phyloP scores from a whole-genome alignment of 1,140 invertebrate species.

The Tetragonula clypearis region DNA sequence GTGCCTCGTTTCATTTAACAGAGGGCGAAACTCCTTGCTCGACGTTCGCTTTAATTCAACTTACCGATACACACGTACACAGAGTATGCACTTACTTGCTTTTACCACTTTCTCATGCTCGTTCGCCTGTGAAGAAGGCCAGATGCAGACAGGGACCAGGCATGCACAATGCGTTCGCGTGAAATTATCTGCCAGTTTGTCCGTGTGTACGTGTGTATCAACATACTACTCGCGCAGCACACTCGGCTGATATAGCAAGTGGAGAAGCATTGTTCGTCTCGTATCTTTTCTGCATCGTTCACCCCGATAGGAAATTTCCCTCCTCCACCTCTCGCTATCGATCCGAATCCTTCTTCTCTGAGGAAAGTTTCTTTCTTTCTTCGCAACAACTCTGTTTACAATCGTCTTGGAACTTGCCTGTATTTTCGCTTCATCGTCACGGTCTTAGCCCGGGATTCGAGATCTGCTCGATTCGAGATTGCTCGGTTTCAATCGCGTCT shows the following conservation, averaged over 20 bases:
- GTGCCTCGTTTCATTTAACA: constrained; percentile 38
- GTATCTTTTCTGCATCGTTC: constrained; percentile 41
- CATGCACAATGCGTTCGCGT: constrained; percentile 46
- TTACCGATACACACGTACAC: background rate
- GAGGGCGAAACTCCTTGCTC: constrained; percentile 5
- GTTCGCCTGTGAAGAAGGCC: constrained; percentile 18
- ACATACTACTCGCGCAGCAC: background rate
- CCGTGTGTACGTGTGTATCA: background rate
- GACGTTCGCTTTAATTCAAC: constrained; percentile 55
- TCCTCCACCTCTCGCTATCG: constrained; percentile 35
- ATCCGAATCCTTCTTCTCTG: constrained; percentile 54
- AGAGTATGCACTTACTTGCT: background rate
- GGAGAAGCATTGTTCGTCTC: constrained; percentile 55
- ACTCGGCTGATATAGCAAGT: background rate
- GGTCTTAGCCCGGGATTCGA: background rate
- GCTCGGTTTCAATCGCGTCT: background rate
- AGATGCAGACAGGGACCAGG: background rate
- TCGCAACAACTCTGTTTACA: constrained; percentile 20
- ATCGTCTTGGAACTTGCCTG: constrained; percentile 17
- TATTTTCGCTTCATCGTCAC: constrained; percentile 8
- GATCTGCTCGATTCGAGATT: background rate
- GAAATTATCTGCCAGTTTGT: constrained; percentile 50
- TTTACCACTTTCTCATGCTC: constrained; percentile 28
- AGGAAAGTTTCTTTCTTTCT: background rate
- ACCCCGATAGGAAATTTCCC: constrained; percentile 37